Evolutionary conservation across 1,140 invertebrate genomes (phyloP), one percentile per base, ranked within the genome.

Genomic region (Dinothrombium tinctorium): DNA sequence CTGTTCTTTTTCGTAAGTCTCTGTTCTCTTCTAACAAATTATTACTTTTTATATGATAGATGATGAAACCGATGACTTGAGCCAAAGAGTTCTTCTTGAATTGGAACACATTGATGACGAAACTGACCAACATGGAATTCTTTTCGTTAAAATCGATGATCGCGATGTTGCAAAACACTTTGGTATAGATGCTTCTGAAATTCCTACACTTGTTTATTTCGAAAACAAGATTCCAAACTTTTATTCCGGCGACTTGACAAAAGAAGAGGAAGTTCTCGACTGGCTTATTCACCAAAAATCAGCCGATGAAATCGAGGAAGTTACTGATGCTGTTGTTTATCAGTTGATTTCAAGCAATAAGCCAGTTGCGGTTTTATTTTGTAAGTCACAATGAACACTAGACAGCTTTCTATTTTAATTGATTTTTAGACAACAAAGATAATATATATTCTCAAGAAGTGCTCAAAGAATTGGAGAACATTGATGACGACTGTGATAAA

Each of bases 61-160:
- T 41, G 51, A 53, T 41, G 49, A 51, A 19, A 40, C 41, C 31
- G 33, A 86, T 54, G 69, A 74, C 41, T 81, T 80, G 60, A 84
- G 78, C 23, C 71, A 78, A 54, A 71, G 72, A 55, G 76, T 83
- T 32, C 61, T 90, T 31, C 74, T 73, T 52, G 82, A 89, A 63
- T 58, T 90, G 46, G 84, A 90, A 63, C 87, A 86, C 54, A 89
- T 89, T 55, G 83, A 89, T 53, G 83, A 89, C 59, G 82, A 89
- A 61, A 84, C 79, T 59, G 82, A 89, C 59, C 63, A 73, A 45
- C 60, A 83, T 44, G 78, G 76, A 29, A 53, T 54, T 21, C 46
- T 49, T 12, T 50, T 54, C 11, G 50, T 54, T 15, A 53, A 54
- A 42, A 54, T 51, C 33, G 49, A 52, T 12, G 82, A 87, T 55